Evolutionary conservation across 1,140 invertebrate genomes (phyloP).

Genomic region (Drosophila pseudoananassae): DNA sequence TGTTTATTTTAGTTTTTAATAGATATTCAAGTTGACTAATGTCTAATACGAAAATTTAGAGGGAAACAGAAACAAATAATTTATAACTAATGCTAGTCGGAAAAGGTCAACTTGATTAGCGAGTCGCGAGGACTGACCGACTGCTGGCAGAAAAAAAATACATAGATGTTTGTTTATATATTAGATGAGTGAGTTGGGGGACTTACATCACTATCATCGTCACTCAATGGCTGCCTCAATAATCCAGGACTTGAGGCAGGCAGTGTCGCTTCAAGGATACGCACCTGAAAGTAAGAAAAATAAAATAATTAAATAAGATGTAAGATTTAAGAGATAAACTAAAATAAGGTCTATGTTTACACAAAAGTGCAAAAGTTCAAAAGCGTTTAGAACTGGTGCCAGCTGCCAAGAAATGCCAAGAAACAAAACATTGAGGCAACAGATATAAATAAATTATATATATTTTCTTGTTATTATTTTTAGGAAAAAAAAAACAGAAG

Average conservation of each 20-base stretch:
- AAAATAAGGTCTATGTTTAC: conserved; percentile 56
- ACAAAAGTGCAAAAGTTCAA: conserved; percentile 72
- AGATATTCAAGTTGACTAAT: conserved; percentile 37
- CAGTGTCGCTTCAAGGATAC: conserved; percentile 63
- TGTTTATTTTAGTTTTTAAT: conserved; percentile 55
- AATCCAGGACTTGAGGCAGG: conserved; percentile 83
- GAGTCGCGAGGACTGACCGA: conserved; percentile 27
- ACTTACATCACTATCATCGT: conserved; percentile 51
- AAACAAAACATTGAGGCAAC: conserved; percentile 26
- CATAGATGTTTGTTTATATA: background rate
- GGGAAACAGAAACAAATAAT: background rate
- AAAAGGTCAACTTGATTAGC: conserved; percentile 78
- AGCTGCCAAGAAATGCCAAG: conserved; percentile 52
- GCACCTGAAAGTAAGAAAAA: conserved; percentile 54
- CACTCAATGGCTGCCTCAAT: conserved; percentile 72
- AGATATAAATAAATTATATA: conserved; percentile 65
- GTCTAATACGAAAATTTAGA: conserved; percentile 14
- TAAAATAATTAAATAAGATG: conserved; percentile 7
- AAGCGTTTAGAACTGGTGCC: conserved; percentile 43
- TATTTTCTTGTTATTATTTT: conserved; percentile 63
- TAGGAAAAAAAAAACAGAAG: conserved; percentile 22
- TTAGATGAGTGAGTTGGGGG: conserved; percentile 11
- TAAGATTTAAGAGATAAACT: too few relatives aligned
- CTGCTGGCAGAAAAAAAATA: conserved; percentile 24
- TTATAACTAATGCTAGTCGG: conserved; percentile 44